Evolutionary conservation across 2,113 vertebrate species (phyloP).

Genomic region (Perca flavescens): DNA sequence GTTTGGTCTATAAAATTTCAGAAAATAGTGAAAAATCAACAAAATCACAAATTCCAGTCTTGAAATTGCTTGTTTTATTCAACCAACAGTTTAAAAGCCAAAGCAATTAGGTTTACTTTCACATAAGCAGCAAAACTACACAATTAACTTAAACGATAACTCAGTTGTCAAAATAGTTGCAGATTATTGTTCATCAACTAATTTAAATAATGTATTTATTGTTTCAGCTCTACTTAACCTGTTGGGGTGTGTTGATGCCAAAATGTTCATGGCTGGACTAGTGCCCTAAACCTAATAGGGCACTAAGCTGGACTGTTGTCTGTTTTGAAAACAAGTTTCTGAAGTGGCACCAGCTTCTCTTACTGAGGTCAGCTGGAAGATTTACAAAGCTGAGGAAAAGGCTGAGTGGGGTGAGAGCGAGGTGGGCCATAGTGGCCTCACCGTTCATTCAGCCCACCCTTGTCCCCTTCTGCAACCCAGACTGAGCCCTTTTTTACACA

Average conservation of each 20-base stretch:
- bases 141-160: too few relatives aligned
- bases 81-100: background rate
- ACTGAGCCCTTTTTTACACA: constrained; percentile 49
- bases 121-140: background rate
- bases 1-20: background rate
- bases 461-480: background rate
- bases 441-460: background rate
- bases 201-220: background rate
- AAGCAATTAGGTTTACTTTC: background rate
- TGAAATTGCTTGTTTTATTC: background rate
- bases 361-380: constrained; percentile 29
- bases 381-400: background rate
- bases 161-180: too few relatives aligned
- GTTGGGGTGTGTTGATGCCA: background rate
- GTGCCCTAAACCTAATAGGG: too few relatives aligned
- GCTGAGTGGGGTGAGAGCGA: constrained; percentile 5
- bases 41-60: background rate
- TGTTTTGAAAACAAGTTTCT: constrained; percentile 11
- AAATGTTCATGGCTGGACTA: background rate
- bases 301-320: background rate
- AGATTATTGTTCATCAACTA: background rate
- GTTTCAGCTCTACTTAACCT: background rate
- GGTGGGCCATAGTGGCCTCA: constrained; percentile 27
- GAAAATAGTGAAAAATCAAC: background rate
- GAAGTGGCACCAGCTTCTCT: background rate